phyloP scores from a whole-genome alignment of 2,113 vertebrate species.

The Phocoena phocoena region DNA sequence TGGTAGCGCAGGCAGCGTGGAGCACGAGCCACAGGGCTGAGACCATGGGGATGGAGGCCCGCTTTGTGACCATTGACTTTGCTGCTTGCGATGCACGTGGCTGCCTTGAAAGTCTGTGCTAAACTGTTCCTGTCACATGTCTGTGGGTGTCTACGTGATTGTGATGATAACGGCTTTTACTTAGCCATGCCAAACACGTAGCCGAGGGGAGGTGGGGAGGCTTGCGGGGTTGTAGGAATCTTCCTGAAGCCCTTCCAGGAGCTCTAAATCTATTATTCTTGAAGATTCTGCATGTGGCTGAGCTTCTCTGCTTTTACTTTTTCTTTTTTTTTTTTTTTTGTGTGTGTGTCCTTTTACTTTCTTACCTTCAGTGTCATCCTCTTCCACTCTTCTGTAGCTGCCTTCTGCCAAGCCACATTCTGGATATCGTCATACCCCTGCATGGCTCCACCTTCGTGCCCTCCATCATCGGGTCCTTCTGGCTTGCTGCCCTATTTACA shows the following conservation, averaged over 20 bases:
- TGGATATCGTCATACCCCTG: rapidly evolving
- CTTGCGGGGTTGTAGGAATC: neutral
- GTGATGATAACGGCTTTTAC: neutral
- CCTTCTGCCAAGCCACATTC: neutral
- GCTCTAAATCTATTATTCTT: neutral
- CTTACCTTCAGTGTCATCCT: neutral
- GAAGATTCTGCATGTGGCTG: neutral
- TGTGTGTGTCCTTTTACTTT: neutral
- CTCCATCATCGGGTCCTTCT: neutral
- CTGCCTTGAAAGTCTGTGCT: neutral
- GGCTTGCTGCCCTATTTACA: neutral
- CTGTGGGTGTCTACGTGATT: neutral
- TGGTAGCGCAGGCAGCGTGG: neutral
- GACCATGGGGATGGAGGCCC: neutral
- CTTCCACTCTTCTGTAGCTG: too few species aligned
- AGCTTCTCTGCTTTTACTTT: neutral
- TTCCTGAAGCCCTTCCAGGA: neutral
- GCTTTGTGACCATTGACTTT: neutral
- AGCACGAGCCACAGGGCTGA: neutral
- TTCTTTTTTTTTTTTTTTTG: rapidly evolving
- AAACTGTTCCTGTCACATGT: neutral
- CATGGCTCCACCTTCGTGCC: too few species aligned
- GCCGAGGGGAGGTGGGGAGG: neutral
- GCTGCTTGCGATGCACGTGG: neutral
- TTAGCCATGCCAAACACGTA: neutral